Base-by-base conservation (phyloP, 2,888 invertebrate genomes). In the Catocala sponsa region DNA sequence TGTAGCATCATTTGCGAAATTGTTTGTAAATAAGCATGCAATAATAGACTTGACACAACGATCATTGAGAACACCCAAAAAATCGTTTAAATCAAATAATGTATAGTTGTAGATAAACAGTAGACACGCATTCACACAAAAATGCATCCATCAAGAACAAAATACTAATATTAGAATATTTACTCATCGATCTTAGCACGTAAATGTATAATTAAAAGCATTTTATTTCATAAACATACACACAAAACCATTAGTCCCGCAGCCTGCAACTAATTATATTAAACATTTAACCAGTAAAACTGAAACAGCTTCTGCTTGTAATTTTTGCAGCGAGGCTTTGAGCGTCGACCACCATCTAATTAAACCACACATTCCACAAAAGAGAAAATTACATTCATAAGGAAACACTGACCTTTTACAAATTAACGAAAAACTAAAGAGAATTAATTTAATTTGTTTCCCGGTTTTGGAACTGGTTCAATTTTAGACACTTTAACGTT, bases 281-380 rank as follows among this genome's bases (percentile, higher is more conserved):
- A 25, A 59, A 57, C 55, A 55, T 50, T 55, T 54, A 46, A 35
- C 50, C 25, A 49, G 35, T 43, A 57, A 63, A 55, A 58, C 35
- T 32, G 6, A 57, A 70, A 58, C 11, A 6, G 32, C 25, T 52
- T 58, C 57, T 25, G 52, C 49, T 50, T 61, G 68, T 63, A 70
- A 56, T 78, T 76, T 73, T 70, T 54, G 43, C 64, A 66, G 59
- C 58, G 60, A 55, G 46, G 56, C 67, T 72, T 68, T 70, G 69
- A 65, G 59, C 56, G 53, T 55, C 58, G 49, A 57, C 59, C 56
- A 57, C 52, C 67, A 54, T 71, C 70, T 79, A 80, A 80, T 80
- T 80, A 80, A 80, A 80, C 74, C 77, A 65, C 69, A 71, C 55
- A 67, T 66, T 66, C 65, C 64, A 61, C 64, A 60, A 59, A 69